Base-by-base conservation (phyloP, 2,113 vertebrate genomes). In the Todiramphus saurophagus region DNA sequence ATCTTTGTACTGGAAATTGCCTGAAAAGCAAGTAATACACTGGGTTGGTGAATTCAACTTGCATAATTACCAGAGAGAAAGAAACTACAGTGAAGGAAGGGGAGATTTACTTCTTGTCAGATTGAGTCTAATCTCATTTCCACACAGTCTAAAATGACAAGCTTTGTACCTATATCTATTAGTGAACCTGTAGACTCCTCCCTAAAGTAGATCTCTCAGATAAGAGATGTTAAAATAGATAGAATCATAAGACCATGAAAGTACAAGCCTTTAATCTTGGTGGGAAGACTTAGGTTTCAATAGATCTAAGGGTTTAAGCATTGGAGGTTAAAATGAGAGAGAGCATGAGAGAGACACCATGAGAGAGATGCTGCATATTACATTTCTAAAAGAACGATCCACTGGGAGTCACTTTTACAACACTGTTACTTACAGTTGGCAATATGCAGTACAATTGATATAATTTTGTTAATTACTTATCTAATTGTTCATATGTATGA, bases 151-250 rank as follows among this genome's bases (percentile, higher is more conserved):
- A 48, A 90, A 93, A 90, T 6, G 41, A 72, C 37, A 91, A 91
- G 46, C 17, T 44, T 56, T 67, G 50, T 58, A 87, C 53, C 19
- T 69, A 2, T 60, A 59, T 24, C 59, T 64, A 53, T 48, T 88
- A 73, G 84, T 33, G 73, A 97, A 89, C 58, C 67, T 27, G 44
- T 9, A 39, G 74, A 67, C 7, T 95, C 17, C 16, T 84, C 83
- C 53, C 77, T 80, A 8, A 88, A 73, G 64, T 20, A 87, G 89
- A 12, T 69, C 25, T 70, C 83, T 87, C 44, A 85, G 43, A 78
- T 63, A 66, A 91, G 35, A 91, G 85, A 94, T 50, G 39, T 90
- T 96, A 77, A 90, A 94, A 87, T 31, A 86, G 72, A 86, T 88
- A 69, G 30, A 88, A 86, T 60, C 79, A 68, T 1, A 86, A 60